Evolutionary conservation across 2,797 vertebrate genomes (phyloP).

Genomic region (Zalophus californianus): DNA sequence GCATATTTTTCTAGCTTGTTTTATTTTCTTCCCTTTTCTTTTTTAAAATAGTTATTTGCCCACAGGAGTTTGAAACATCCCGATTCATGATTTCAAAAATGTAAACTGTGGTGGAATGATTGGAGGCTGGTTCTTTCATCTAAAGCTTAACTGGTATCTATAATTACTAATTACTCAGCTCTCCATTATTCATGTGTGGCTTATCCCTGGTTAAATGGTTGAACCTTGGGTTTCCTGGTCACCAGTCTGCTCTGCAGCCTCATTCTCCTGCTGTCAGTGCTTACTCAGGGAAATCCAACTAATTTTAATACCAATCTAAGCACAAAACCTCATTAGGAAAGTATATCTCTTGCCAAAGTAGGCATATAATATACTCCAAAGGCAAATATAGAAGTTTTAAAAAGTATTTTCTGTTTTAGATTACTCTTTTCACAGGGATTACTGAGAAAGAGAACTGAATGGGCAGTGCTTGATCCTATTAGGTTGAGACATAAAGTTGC

Average conservation of each 20-base stretch:
- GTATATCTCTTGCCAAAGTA: background rate
- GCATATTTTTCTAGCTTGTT: background rate
- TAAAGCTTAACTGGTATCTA: background rate
- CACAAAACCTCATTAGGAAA: slow-evolving; percentile 34
- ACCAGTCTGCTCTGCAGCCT: background rate
- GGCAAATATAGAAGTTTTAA: background rate
- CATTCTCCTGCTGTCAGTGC: background rate
- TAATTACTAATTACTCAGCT: background rate
- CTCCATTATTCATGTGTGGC: background rate
- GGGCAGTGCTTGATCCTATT: background rate
- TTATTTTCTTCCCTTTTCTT: background rate
- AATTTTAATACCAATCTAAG: slow-evolving; percentile 58
- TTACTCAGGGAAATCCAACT: slow-evolving; percentile 10
- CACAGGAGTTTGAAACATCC: background rate
- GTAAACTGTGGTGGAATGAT: background rate
- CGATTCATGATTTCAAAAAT: background rate
- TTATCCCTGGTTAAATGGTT: background rate
- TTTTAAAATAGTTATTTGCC: background rate
- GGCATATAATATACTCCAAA: background rate
- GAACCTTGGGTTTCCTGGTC: background rate
- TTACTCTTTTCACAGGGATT: background rate
- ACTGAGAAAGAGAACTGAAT: slow-evolving; percentile 32
- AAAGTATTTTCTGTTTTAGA: slow-evolving; percentile 31
- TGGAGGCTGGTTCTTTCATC: background rate
- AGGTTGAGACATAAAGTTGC: background rate